Evolutionary conservation across 2,113 vertebrate species (phyloP).

Genomic region (Cephalopholis sonnerati): DNA sequence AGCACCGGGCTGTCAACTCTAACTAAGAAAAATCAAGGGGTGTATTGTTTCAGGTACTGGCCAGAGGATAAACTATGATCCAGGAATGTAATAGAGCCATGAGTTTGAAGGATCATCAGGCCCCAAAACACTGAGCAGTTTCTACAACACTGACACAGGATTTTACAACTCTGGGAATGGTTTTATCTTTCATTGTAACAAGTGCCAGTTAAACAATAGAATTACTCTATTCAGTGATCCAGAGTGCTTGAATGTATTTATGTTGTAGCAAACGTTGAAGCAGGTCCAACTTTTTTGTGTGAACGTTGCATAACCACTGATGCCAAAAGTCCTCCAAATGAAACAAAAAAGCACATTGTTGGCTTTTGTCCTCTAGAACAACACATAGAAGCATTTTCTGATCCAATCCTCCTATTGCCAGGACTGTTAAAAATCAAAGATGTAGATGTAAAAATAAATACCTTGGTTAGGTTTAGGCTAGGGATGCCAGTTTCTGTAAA

Average conservation of each 20-base stretch:
- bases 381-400: no score
- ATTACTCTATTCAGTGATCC: background rate
- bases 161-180: background rate
- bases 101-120: conserved; percentile 8
- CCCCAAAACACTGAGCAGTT: background rate
- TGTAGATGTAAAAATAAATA: no score
- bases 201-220: background rate
- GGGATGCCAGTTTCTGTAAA: no score
- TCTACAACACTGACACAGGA: background rate
- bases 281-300: background rate
- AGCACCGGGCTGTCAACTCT: conserved; percentile 35
- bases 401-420: no score
- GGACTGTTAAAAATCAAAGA: no score
- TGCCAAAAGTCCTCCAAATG: background rate
- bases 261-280: background rate
- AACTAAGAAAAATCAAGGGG: conserved; percentile 21
- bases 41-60: background rate
- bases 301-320: background rate
- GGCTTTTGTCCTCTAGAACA: no score
- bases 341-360: background rate
- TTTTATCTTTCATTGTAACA: background rate
- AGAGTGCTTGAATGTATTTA: background rate
- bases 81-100: background rate
- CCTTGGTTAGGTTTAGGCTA: no score
- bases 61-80: background rate